Percentiles rank a stretch among this genome's conserved stretches.
Evolutionary conservation across 2,797 vertebrate genomes (phyloP).

Genomic region (Smutsia gigantea): DNA sequence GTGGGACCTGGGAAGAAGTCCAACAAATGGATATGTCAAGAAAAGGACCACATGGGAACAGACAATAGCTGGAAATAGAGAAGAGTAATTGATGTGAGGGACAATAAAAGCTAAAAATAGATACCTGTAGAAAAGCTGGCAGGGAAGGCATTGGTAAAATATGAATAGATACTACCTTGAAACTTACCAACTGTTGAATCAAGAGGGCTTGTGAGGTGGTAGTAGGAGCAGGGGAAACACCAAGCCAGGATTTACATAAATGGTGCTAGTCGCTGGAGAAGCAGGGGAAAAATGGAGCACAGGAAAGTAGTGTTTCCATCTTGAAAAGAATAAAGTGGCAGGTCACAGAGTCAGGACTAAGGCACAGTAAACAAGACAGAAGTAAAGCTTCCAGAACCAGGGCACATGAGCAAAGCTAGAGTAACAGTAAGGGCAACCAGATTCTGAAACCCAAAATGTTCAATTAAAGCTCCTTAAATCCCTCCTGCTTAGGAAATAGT

Average conservation of each 20-base stretch:
- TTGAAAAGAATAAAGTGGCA: background rate
- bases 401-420: background rate
- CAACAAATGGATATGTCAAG: background rate
- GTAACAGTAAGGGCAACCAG: background rate
- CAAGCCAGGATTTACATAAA: background rate
- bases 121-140: background rate
- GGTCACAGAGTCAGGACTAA: background rate
- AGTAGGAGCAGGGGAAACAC: background rate
- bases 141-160: background rate
- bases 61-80: background rate
- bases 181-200: background rate
- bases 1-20: background rate
- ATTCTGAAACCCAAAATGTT: conserved; percentile 15
- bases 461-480: background rate
- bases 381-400: conserved; percentile 18
- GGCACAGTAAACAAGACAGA: background rate
- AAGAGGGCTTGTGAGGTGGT: background rate
- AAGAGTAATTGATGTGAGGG: background rate
- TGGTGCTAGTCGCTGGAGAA: background rate
- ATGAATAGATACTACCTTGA: background rate
- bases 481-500: background rate
- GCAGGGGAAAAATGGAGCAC: background rate
- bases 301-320: background rate
- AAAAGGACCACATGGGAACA: background rate
- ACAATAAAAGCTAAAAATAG: background rate